Conservation (phyloP, 2,888 invertebrate species). For the Spodoptera littoralis region DNA sequence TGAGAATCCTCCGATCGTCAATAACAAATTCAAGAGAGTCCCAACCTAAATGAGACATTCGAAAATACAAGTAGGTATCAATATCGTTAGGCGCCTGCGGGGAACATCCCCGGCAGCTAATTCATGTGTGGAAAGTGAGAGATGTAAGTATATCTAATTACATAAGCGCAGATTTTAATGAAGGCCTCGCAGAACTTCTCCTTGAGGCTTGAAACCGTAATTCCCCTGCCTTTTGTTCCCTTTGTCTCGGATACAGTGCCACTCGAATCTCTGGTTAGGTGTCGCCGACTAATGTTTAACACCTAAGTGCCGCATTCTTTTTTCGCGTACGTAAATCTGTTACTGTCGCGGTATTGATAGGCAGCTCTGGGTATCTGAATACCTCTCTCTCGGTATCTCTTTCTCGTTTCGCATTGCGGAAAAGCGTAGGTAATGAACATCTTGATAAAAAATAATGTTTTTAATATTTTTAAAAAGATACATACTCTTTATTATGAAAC, state of each 20-base stretch:
- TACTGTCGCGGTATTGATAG: neutral
- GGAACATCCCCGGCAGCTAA: constrained; percentile 28
- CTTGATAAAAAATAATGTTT: too few relatives aligned
- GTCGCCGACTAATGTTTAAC: constrained; percentile 58
- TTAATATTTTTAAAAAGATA: too few relatives aligned
- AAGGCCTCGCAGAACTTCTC: constrained; percentile 69
- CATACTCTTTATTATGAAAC: too few relatives aligned
- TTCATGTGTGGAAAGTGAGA: constrained; percentile 52
- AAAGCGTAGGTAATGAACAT: too few relatives aligned
- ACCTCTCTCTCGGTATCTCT: neutral
- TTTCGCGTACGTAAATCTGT: constrained; percentile 24
- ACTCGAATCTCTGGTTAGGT: constrained; percentile 60
- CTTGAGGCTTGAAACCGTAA: constrained; percentile 73
- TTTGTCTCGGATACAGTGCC: constrained; percentile 68
- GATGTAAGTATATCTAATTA: constrained; percentile 65
- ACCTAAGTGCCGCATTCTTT: constrained; percentile 21
- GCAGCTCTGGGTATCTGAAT: neutral
- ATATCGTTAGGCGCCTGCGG: constrained; percentile 22
- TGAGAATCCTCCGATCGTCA: too few relatives aligned
- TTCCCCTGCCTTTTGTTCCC: constrained; percentile 73
- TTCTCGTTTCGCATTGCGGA: constrained; percentile 22
- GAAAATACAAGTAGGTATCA: constrained; percentile 24
- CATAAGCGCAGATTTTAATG: constrained; percentile 72
- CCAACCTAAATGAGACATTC: constrained; percentile 6
- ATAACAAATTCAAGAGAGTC: too few relatives aligned